Percentiles rank a stretch among this genome's conserved stretches.
These are phyloP conservation scores for Idaea aversata DNA, from an alignment of 2,888 invertebrate species.

Conservation along the genomic window DNA sequence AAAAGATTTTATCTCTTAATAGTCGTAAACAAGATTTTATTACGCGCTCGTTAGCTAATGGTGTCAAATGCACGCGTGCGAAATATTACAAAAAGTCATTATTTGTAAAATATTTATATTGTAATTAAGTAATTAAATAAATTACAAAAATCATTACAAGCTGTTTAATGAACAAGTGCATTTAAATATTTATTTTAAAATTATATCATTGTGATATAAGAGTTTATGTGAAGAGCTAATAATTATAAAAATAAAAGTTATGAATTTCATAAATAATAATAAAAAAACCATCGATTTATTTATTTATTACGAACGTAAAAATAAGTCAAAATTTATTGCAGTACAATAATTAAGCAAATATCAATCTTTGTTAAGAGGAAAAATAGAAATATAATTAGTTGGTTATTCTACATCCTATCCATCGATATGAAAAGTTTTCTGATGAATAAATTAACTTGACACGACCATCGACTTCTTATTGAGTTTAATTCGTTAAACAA, in stretches of 20 bases:
- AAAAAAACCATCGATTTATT: background rate
- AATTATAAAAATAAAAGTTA: conserved; percentile 10
- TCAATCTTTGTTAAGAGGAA: background rate
- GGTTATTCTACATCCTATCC: background rate
- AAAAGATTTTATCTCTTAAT: conserved; percentile 68
- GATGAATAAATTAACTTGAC: background rate
- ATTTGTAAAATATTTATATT: conserved; percentile 43
- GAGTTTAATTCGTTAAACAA: too few species aligned
- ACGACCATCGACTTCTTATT: background rate
- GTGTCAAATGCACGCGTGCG: conserved; percentile 76
- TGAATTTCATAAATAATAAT: background rate
- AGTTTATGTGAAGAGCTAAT: background rate
- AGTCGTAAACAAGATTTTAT: conserved; percentile 60
- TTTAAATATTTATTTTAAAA: conserved; percentile 17
- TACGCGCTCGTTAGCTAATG: conserved; percentile 71
- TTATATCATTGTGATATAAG: conserved; percentile 12
- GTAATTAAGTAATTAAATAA: conserved; percentile 26
- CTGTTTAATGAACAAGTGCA: conserved; percentile 3
- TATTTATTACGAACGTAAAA: background rate
- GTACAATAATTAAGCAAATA: background rate
- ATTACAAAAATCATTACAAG: conserved; percentile 36
- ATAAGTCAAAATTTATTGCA: background rate
- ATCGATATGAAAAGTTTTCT: background rate
- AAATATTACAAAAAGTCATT: conserved; percentile 38
- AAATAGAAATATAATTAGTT: background rate